Evolutionary conservation across 2,888 invertebrate species (phyloP), one percentile per base, ranked within the genome.

Genomic region (Xylophagus ater): DNA sequence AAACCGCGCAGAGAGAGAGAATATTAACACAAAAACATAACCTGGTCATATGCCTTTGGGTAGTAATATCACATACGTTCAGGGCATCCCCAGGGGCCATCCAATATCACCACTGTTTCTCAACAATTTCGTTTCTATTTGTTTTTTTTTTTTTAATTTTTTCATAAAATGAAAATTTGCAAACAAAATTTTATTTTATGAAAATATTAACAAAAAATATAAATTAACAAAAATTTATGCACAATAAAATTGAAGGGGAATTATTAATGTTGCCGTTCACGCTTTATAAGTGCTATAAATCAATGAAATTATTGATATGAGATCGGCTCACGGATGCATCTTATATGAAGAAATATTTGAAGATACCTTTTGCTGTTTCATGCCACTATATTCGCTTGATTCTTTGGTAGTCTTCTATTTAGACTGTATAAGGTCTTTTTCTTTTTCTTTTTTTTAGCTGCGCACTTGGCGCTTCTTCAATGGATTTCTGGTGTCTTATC

Each of bases 201-300:
- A 47, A 47, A 58, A 58, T 57, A 59, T 58, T 60, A 60, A 60
- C 61, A 62, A 62, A 63, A n/a, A 62, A 60, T 62, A 62, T 63
- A 63, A 63, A 63, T 63, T 63, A 63, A 63, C 58, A 58, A 62
- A n/a, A 62, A 63, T 63, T 62, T 63, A 63, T 63, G 62, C 60
- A 61, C 58, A 62, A 63, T 62, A 59, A 62, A 63, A 63, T 62
- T 60, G 60, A 57, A 57, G 53, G 56, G 62, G 61, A 61, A 63
- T 63, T 63, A 63, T 63, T 62, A 62, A 63, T 62, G 63, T 59
- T 61, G 55, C 58, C 62, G 62, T 63, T 63, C 63, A 63, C 63
- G 63, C 63, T 62, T 62, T 62, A 59, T 61, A 62, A 47, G 48
- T 58, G 56, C 54, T 55, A 57, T 59, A 63, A 62, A 63, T 63